Evolutionary conservation across 2,113 vertebrate species (phyloP).

Genomic region (Butorides virescens): DNA sequence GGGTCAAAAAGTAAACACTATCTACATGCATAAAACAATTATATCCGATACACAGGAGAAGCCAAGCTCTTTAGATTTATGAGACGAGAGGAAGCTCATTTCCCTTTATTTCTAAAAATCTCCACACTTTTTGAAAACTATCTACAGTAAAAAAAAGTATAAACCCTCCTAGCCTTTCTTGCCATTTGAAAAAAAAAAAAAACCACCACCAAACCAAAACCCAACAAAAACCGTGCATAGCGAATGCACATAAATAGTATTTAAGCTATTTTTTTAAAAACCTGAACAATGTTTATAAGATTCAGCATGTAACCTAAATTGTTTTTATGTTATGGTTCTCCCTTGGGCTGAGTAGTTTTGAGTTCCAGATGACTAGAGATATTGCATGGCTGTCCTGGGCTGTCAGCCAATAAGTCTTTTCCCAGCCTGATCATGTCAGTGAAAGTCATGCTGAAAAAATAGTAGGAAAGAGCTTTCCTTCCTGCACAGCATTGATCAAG

Average conservation of each 20-base stretch:
- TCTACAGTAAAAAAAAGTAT: background rate
- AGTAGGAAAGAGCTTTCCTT: slow-evolving; percentile 78
- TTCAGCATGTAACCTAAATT: slow-evolving; percentile 46
- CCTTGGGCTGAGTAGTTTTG: slow-evolving; percentile 59
- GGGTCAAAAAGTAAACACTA: background rate
- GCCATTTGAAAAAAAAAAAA: background rate
- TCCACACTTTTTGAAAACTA: background rate
- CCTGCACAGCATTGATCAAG: slow-evolving; percentile 70
- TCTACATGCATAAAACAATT: background rate
- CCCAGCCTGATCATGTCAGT: slow-evolving; percentile 79
- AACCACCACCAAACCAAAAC: too few relatives aligned
- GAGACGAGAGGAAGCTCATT: background rate
- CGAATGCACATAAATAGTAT: background rate
- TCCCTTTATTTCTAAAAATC: background rate
- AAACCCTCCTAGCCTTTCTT: background rate
- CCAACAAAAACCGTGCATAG: background rate
- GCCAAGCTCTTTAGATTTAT: background rate
- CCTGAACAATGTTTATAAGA: slow-evolving; percentile 35
- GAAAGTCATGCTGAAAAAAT: slow-evolving; percentile 78
- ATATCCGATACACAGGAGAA: background rate
- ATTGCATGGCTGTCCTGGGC: slow-evolving; percentile 70
- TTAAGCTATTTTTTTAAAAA: slow-evolving; percentile 43
- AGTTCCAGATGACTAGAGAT: slow-evolving; percentile 69
- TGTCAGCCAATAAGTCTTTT: slow-evolving; percentile 74
- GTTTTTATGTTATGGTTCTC: slow-evolving; percentile 57